Base-by-base conservation (phyloP, 2,113 vertebrate species). In the Elephas maximus region DNA sequence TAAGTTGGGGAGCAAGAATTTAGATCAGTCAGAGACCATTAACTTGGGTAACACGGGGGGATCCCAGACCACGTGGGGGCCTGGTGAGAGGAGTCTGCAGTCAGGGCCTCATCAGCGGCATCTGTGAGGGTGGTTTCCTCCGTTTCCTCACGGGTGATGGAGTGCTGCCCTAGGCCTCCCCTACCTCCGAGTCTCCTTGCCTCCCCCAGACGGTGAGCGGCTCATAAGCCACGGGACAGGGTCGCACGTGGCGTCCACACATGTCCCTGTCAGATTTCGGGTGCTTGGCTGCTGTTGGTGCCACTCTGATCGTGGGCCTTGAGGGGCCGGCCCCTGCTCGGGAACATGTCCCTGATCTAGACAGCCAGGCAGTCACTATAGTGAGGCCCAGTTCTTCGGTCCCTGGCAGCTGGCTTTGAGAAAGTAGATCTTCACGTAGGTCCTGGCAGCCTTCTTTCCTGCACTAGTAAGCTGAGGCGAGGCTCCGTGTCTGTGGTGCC, bases 21-120 rank as follows among this genome's bases (percentile, higher is more conserved):
- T 44, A 45, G 33, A 78, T 45, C 28, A 11, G 23, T 21, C 33
- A 26, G 74, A 41, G 8, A 0, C 71, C 6, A 6, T 63, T 57
- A 23, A 33, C 74, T 81, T 24, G 12, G 48, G 48, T 21, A 33
- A 41, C 15, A 57, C 69, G 21, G 18, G 71, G 48, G 71, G 18
- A 20, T 77, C 60, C 65, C 48, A 28, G 41, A 33, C 33, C 76
- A 20, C 17, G 14, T 30, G 63, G 85, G 71, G 7, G 37, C 44
- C 8, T 0, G 20, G 41, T 23, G 6, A 14, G 28, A 41, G 26
- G 44, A 20, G 23, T 14, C 30, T 0, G 6, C 18, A 21, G 23
- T 17, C 3, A 0, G 37, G 41, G 26, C 82, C 6, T 62, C 1
- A 4, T 33, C 37, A 20, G 51, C 21, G 63, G 77, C 71, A 94